Conservation (phyloP, 2,113 vertebrate species). For the Oxygymnocypris stewartii region DNA sequence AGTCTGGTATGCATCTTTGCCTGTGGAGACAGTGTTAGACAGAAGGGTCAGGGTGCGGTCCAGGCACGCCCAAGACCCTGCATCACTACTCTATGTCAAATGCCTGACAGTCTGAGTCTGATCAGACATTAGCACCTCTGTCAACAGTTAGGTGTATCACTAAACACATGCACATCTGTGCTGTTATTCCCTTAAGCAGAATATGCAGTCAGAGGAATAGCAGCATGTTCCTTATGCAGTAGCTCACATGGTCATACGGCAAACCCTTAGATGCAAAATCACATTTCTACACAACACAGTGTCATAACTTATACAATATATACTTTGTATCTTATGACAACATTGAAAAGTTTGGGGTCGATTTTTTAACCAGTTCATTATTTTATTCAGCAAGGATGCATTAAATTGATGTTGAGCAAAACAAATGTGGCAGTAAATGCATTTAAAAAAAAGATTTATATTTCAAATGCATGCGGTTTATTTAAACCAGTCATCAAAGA, state of each 20-base stretch:
- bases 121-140: constrained; percentile 52
- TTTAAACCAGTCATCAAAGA: neutral
- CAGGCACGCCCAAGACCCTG: constrained; percentile 45
- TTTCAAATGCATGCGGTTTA: neutral
- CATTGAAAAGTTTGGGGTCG: neutral
- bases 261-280: neutral
- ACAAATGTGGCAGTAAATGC: neutral
- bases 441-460: neutral
- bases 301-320: neutral
- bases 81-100: constrained; percentile 29
- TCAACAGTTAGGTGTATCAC: constrained; percentile 46
- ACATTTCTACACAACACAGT: neutral
- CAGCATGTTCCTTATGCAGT: neutral
- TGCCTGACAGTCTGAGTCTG: constrained; percentile 31
- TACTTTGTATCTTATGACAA: neutral
- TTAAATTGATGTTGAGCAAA: neutral
- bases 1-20: constrained; percentile 65
- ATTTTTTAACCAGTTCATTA: neutral
- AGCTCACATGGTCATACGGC: neutral
- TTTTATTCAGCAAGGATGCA: neutral
- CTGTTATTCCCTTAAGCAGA: constrained; percentile 21
- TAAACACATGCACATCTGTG: constrained; percentile 35
- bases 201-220: constrained; percentile 17
- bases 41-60: constrained; percentile 33
- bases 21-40: constrained; percentile 62